phyloP scores from a whole-genome alignment of 1,140 invertebrate species.

The Protaetia brevitarsis region DNA sequence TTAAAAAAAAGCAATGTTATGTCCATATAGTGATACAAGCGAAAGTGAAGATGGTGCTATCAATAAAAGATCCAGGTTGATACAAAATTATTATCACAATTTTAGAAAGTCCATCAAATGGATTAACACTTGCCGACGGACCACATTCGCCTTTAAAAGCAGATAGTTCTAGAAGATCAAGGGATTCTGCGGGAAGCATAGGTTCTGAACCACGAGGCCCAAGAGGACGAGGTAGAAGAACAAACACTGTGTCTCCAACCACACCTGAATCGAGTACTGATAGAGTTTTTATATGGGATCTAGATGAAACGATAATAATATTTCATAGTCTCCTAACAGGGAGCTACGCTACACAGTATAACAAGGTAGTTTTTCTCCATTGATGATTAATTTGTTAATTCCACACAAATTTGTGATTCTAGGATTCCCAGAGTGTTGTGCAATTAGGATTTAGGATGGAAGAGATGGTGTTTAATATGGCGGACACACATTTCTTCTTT shows the following conservation, averaged over 20 bases:
- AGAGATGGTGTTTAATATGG: constrained; percentile 93
- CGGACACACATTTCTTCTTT: constrained; percentile 95
- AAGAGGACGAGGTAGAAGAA: constrained; percentile 57
- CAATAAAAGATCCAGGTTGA: not conserved
- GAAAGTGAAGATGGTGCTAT: constrained; percentile 37
- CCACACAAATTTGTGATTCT: constrained; percentile 42
- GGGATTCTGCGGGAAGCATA: constrained; percentile 54
- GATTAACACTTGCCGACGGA: constrained; percentile 38
- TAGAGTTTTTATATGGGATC: constrained; percentile 96
- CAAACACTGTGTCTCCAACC: constrained; percentile 64
- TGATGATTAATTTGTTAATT: not conserved
- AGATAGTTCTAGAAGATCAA: constrained; percentile 53
- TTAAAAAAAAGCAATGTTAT: no score
- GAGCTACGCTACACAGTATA: constrained; percentile 82
- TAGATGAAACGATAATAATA: constrained; percentile 97
- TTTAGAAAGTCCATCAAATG: constrained; percentile 46
- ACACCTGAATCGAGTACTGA: constrained; percentile 81
- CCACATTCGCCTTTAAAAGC: constrained; percentile 45
- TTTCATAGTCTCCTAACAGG: constrained; percentile 93
- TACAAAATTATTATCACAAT: constrained; percentile 29
- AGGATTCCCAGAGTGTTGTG: constrained; percentile 70
- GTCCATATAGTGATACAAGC: constrained; percentile 47
- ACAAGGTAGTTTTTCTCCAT: constrained; percentile 75
- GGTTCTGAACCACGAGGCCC: constrained; percentile 52
- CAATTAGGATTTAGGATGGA: constrained; percentile 93